Percentiles rank a stretch among this genome's conserved stretches.
These are phyloP conservation scores for Tamandua tetradactyla DNA, from an alignment of 2,797 vertebrate genomes.

Conservation along the genomic window DNA sequence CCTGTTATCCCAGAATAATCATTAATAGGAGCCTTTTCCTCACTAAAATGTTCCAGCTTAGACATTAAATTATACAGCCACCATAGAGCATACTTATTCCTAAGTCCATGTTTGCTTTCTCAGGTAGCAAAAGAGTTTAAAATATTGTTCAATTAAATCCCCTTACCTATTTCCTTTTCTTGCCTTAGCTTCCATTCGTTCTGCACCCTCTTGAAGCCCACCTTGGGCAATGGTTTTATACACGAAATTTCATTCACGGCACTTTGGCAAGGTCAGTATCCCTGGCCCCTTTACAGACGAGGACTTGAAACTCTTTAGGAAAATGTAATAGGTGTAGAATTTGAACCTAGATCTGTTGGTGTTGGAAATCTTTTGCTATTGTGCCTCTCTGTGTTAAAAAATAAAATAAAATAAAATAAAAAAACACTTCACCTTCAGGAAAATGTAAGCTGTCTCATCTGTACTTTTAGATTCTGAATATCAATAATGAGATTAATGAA, in stretches of 20 bases:
- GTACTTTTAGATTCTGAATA: not conserved
- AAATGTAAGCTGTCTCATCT: not conserved
- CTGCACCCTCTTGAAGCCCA: not conserved
- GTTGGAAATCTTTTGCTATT: not conserved
- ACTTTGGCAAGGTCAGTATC: not conserved
- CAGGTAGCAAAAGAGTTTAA: conserved; percentile 27
- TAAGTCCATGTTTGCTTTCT: not conserved
- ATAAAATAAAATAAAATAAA: not conserved
- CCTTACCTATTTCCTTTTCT: conserved; percentile 25
- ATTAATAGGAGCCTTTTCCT: not conserved
- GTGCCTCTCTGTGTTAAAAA: not conserved
- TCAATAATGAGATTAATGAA: not conserved
- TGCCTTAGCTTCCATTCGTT: not conserved
- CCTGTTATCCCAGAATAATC: not conserved
- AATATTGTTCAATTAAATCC: not conserved
- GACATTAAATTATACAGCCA: not conserved
- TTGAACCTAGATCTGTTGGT: not conserved
- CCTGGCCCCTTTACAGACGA: not conserved
- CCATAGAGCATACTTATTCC: not conserved
- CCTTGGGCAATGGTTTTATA: not conserved
- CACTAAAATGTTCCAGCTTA: not conserved
- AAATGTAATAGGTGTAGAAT: not conserved
- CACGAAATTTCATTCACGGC: not conserved
- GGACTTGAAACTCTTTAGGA: not conserved
- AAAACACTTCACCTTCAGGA: not conserved